Percentiles rank a stretch among this genome's conserved stretches.
These are phyloP conservation scores for Mantis religiosa DNA, from an alignment of 2,888 invertebrate genomes.

Conservation along the genomic window DNA sequence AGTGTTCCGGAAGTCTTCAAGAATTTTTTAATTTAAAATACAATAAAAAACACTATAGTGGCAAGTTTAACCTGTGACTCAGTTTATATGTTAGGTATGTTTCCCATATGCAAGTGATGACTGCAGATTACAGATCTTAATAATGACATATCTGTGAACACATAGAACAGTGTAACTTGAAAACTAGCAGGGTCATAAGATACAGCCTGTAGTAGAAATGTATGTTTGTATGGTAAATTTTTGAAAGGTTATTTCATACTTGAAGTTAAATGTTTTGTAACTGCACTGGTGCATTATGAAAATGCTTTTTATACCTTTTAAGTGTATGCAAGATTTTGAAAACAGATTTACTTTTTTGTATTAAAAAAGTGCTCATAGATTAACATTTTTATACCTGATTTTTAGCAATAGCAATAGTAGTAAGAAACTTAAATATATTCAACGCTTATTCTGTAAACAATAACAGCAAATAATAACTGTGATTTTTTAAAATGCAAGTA, in stretches of 20 bases:
- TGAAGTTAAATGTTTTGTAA: not conserved
- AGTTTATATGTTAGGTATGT: too few species aligned
- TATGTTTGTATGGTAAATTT: not conserved
- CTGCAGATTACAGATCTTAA: too few species aligned
- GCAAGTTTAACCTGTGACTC: too few species aligned
- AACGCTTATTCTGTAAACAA: not conserved
- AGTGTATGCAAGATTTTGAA: not conserved
- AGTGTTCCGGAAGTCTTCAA: too few species aligned
- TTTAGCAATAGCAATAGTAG: not conserved
- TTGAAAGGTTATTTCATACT: not conserved
- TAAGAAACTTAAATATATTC: not conserved
- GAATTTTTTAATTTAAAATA: too few species aligned
- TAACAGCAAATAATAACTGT: not conserved
- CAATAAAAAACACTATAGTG: too few species aligned
- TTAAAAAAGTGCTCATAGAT: not conserved
- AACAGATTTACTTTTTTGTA: not conserved
- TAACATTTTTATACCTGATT: not conserved
- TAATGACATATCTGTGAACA: too few species aligned
- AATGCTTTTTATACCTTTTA: not conserved
- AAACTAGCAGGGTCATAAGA: too few species aligned
- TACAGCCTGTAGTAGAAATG: too few species aligned
- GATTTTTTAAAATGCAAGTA: not conserved
- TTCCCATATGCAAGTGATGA: too few species aligned
- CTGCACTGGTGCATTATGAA: not conserved
- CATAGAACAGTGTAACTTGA: too few species aligned